Evolutionary conservation across 2,797 vertebrate genomes (phyloP), one percentile per base, ranked within the genome.

Genomic region (Acestrorhynchus altus): DNA sequence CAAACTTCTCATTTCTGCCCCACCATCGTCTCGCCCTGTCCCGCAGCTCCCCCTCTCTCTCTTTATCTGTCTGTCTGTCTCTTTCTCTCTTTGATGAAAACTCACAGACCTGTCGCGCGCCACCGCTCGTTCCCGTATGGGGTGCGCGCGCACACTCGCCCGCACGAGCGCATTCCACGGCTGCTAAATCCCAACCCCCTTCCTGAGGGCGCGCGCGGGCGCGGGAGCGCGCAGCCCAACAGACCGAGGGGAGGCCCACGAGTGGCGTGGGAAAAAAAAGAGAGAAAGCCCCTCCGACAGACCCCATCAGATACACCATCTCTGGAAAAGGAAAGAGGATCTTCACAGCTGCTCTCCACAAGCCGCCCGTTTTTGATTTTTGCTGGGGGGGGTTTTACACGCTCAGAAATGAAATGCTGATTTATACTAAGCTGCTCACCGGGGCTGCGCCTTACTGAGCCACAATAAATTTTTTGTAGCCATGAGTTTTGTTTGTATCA

Each of bases 91-190:
- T 80, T 68, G 60, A 76, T 78, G 74, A 86, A 90, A 88, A 88
- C 90, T 88, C 86, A 49, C 76, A 76, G 76, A 94, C 91, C 91
- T 90, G 90, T 86, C 87, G 89, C 85, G 86, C 84, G 83, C 84
- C 83, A 74, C 49, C 80, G 91, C 86, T 90, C 90, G 91, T 83
- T 83, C 90, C 78, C 89, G 75, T 59, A 44, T 56, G 85, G 83
- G 82, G 85, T 77, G 57, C 87, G 80, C 77, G 84, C 91, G 92
- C 87, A 54, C 87, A 79, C 77, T 83, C 91, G 92, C 87, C 91
- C 92, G 0, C 86, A 46, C 68, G 80, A 35, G 56, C 65, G 90
- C 93, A 95, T 95, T 94, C 93, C 93, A 86, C 87, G 81, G 84
- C 88, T 87, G 83, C 86, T 88, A 81, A 76, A 68, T 31, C 88